Base-by-base conservation (phyloP, 1,140 invertebrate genomes). In the Apis dorsata region DNA sequence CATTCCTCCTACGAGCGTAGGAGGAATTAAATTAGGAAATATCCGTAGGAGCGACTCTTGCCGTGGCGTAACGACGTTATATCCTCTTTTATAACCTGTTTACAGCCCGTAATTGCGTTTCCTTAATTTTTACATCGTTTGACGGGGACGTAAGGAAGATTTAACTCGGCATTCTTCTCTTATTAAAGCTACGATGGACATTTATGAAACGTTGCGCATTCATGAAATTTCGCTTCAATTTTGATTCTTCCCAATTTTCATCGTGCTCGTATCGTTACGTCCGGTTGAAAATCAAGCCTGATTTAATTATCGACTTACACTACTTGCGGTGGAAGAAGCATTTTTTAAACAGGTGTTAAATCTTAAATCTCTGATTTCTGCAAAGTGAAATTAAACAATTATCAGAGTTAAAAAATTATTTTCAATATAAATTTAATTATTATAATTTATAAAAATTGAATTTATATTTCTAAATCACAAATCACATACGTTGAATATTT, bases 21-120 rank as follows among this genome's bases (percentile, higher is more conserved):
- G 44, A 9, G 4, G 44, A 24, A 79, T 79, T 60, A 71, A 79
- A 79, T 79, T 70, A 71, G 68, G 55, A 79, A 71, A 62, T 66
- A 78, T 78, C 51, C 55, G 62, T 78, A 34, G 51, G 21, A 34
- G 49, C 65, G 17, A 65, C 60, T 76, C 24, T 74, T 60, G n/a
- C 60, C 53, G 7, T 11, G 17, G 24, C n/a, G 49, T 79, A 71
- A 79, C 44, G n/a, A 62, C 21, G 49, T 79, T 79, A 71, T 19
- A 53, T 57, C 53, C 71, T 51, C 44, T 24, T 70, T 57, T 79
- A 55, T 49, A 57, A 69, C 7, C 28, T 8, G 62, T 28, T 68
- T 78, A 44, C 77, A 21, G n/a, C 15, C 34, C 19, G 9, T 70
- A 71, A 71, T 71, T 28, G 44, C 21, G 9, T 71, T 79, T 57